These are phyloP conservation scores for Anser brachyrhynchus DNA, from an alignment of 2,113 vertebrate species.

Conservation along the genomic window DNA sequence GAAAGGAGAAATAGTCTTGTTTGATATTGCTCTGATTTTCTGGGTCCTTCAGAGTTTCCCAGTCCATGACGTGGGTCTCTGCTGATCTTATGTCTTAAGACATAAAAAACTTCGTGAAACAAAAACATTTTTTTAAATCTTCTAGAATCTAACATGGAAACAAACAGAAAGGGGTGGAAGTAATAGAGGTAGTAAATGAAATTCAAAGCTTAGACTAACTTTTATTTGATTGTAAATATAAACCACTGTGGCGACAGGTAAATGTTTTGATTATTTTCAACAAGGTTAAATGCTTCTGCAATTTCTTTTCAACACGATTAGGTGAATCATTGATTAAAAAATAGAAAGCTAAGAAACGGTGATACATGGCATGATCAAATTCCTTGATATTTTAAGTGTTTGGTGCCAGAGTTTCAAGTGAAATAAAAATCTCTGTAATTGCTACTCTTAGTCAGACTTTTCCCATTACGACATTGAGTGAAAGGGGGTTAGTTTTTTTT, in stretches of 20 bases:
- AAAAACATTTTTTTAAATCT: not conserved
- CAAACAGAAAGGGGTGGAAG: too few relatives aligned
- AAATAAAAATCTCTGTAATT: not conserved
- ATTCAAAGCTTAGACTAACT: not conserved
- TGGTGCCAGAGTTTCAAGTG: not conserved
- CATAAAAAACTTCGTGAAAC: not conserved
- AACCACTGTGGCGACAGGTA: not conserved
- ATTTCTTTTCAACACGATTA: not conserved
- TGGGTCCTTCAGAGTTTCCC: not conserved
- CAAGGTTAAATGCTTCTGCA: not conserved
- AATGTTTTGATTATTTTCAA: not conserved
- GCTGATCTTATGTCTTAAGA: not conserved
- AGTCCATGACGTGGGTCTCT: not conserved
- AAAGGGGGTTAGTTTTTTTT: not conserved
- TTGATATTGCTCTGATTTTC: not conserved
- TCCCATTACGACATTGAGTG: not conserved
- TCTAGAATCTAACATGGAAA: not conserved
- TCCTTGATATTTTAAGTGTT: not conserved
- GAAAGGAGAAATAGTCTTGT: not conserved
- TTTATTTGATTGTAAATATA: not conserved
- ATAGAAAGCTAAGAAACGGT: not conserved
- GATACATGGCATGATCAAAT: not conserved
- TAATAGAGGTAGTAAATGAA: not conserved
- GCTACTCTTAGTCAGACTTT: not conserved
- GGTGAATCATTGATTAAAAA: not conserved